Base-by-base conservation (phyloP, 2,888 invertebrate species). In the Falcaria lacertinaria region DNA sequence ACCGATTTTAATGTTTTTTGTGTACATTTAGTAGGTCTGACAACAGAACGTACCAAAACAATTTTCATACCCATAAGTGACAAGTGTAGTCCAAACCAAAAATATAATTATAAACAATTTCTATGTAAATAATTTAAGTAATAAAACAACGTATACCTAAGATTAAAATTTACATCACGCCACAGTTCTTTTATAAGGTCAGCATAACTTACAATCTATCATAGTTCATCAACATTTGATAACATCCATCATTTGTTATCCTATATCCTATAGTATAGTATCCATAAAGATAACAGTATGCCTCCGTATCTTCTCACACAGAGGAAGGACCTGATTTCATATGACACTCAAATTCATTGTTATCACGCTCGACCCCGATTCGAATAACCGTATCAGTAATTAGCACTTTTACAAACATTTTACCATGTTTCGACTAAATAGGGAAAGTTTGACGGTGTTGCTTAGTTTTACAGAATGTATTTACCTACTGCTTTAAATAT, bases 321-420 rank as follows among this genome's bases (percentile, higher is more conserved):
- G n/a, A 36, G 17, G 8, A 11, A 15, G 34, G 8, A 34, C 34
- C 19, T 32, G 19, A 33, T 16, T 17, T 33, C 33, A 19, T 33
- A 17, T 13, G 17, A 17, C 33, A 17, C 15, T 14, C 22, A 33
- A 40, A 33, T 40, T 40, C 33, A 1, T 19, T 19, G 15, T 8
- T 41, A 28, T 34, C 22, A 25, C 34, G 37, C 14, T 25, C 17
- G 44, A 15, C 45, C 51, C n/a, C 34, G 48, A 42, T 50, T 53
- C 42, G 44, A 34, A n/a, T 53, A 55, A 52, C 55, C 22, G 55
- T 55, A 50, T 47, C 47, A 39, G 15, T 34, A 47, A 52, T 57
- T 57, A 28, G 44, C 57, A 57, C 46, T 15, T 42, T 45, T 54
- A 49, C 41, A 15, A 7, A 34, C 44, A 50, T 50, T 45, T 34